Evolutionary conservation across 2,113 vertebrate genomes (phyloP).

Genomic region (Notechis scutatus): DNA sequence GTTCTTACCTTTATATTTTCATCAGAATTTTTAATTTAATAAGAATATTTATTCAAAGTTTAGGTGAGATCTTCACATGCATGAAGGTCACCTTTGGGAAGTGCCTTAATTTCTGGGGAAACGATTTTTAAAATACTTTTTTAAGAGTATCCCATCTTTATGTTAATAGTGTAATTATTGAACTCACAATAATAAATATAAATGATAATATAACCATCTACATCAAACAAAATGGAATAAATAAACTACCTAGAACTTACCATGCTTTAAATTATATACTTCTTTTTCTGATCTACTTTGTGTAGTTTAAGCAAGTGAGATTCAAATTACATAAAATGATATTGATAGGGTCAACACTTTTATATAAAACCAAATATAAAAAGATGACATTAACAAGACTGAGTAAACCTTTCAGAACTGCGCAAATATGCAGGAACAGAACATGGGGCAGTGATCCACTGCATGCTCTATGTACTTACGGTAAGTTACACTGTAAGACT

Average conservation of each 20-base stretch:
- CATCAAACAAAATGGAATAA: not conserved
- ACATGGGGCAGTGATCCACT: not conserved
- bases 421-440: not conserved
- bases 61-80: not conserved
- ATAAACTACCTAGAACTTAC: not conserved
- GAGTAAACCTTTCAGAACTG: not conserved
- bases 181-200: not conserved
- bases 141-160: not conserved
- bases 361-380: not conserved
- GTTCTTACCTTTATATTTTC: not conserved
- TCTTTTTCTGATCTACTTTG: not conserved
- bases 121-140: not conserved
- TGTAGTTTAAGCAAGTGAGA: not conserved
- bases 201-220: not conserved
- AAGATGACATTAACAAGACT: not conserved
- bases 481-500: not conserved
- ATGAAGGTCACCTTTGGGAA: not conserved
- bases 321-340: not conserved
- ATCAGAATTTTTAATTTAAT: not conserved
- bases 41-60: not conserved
- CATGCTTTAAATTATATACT: not conserved
- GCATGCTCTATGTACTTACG: not conserved
- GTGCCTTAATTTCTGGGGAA: not conserved
- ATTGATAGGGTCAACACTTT: not conserved
- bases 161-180: not conserved